Evolutionary conservation across 1,140 invertebrate genomes (phyloP), one percentile per base, ranked within the genome.

Genomic region (Cotesia glomerata): DNA sequence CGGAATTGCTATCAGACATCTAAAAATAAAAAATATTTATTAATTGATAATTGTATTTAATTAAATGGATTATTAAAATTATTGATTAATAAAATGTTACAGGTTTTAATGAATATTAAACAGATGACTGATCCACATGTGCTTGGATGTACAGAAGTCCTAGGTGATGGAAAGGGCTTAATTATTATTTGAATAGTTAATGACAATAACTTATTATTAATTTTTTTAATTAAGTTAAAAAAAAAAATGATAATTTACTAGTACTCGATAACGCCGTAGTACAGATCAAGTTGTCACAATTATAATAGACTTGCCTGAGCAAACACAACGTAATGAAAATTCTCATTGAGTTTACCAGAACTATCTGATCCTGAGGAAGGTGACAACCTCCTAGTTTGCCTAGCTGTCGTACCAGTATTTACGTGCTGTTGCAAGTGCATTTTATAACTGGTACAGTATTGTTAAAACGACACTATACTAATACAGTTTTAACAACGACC

Each of bases 1-100:
- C 93, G 32, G 88, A 88, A 73, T 85, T 87, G 63, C 88, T 84
- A 34, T 88, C 88, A 39, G 86, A 87, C 87, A 89, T 89, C 88
- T 90, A 70, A 56, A 36, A 4, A 69, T 9, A 74, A 18, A 67
- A 49, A 66, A 59, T 67, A 69, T 45, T 68, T 13, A 69, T 54
- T 14, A 34, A 56, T 26, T 39, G n/a, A 69, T 63, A 62, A 35
- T 18, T 4, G 18, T 58, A 69, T 45, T n/a, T 63, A 26, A 9
- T 9, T 69, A 56, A 35, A 69, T 73, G 5, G 32, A 69, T 39
- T 52, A 4, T 35, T 36, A 35, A 45, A 4, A 65, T 9, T 52
- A 9, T 66, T 49, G 39, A 34, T 26, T n/a, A 45, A 58, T 72
- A 5, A 3, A 5, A 58, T 45, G 39, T 45, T 45, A 45, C 39